These are phyloP conservation scores for Macquaria australasica DNA, from an alignment of 2,113 vertebrate species.

Conservation along the genomic window DNA sequence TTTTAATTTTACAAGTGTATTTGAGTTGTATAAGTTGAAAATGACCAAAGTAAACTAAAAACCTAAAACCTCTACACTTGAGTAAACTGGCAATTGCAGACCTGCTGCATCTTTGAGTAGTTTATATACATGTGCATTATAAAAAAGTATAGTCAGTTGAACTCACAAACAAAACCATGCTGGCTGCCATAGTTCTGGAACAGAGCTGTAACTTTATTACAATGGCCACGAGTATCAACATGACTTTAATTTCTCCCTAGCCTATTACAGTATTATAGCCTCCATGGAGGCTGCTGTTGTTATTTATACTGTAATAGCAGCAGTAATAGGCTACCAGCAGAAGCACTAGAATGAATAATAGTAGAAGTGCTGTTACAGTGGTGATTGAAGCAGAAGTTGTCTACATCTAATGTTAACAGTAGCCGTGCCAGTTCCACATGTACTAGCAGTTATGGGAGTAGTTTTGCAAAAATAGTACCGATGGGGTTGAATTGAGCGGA, in stretches of 20 bases:
- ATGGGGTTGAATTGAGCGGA: slow-evolving; percentile 59
- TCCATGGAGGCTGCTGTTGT: not conserved
- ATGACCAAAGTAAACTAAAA: too few relatives aligned
- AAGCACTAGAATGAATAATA: not conserved
- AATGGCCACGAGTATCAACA: not conserved
- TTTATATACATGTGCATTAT: too few relatives aligned
- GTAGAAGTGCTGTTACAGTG: not conserved
- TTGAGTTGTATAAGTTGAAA: too few relatives aligned
- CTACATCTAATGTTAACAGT: not conserved
- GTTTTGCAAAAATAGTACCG: slow-evolving; percentile 54
- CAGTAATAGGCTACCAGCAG: not conserved
- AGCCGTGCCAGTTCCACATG: not conserved
- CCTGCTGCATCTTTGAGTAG: not conserved
- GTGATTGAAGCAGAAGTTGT: not conserved
- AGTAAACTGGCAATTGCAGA: too few relatives aligned
- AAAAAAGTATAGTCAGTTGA: not conserved
- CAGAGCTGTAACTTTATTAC: not conserved
- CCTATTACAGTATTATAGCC: not conserved
- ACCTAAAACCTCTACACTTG: not conserved
- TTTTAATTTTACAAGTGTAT: too few relatives aligned
- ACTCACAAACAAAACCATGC: not conserved
- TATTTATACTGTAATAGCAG: not conserved
- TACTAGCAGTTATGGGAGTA: not conserved
- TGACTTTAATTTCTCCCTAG: not conserved
- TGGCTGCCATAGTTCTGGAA: not conserved